phyloP scores from a whole-genome alignment of 2,888 invertebrate genomes.

The Sabatieria punctata region DNA sequence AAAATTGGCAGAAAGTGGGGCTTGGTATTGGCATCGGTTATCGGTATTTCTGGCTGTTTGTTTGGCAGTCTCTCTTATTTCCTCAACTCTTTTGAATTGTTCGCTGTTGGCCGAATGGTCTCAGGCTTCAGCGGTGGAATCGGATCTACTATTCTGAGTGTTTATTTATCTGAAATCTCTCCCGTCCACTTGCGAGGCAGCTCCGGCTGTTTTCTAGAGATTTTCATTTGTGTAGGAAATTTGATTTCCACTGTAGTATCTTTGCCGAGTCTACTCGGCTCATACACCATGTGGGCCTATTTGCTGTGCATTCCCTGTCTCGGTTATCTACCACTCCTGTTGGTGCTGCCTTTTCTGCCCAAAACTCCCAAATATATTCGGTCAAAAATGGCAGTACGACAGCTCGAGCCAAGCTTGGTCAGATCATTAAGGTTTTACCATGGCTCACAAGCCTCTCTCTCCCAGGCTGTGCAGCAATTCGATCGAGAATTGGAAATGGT shows the following conservation, averaged over 20 bases:
- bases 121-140: background rate
- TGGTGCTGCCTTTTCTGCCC: background rate
- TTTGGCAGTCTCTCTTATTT: background rate
- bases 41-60: too few species aligned
- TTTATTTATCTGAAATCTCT: constrained; percentile 1
- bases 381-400: too few species aligned
- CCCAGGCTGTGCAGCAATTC: background rate
- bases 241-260: background rate
- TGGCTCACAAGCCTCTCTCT: background rate
- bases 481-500: background rate
- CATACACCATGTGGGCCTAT: background rate
- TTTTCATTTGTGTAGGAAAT: background rate
- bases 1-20: background rate
- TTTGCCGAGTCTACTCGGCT: background rate
- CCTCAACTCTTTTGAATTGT: background rate
- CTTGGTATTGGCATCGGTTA: background rate
- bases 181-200: background rate
- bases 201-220: background rate
- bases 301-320: background rate
- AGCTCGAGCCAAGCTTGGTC: background rate
- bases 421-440: background rate
- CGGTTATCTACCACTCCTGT: background rate
- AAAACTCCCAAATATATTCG: background rate
- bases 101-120: background rate
- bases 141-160: background rate